Evolutionary conservation across 2,797 vertebrate genomes (phyloP).

Genomic region (Echeneis naucrates): DNA sequence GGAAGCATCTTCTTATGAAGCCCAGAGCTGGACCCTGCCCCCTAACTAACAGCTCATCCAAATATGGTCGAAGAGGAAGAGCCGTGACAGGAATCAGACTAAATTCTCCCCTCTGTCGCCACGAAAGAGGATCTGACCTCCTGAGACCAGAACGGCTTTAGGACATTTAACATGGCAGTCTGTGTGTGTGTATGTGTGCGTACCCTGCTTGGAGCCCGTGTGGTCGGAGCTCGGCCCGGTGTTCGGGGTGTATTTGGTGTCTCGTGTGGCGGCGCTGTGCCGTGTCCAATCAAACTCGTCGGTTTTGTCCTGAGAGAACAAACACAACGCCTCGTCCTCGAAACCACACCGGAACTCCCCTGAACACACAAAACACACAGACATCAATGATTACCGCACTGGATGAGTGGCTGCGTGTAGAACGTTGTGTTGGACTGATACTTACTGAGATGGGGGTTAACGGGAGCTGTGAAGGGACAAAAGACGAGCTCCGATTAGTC

Average conservation of each 20-base stretch:
- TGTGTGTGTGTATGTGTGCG: constrained; percentile 21
- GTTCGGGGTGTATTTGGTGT: constrained; percentile 95
- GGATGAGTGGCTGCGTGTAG: neutral
- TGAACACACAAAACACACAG: constrained; percentile 59
- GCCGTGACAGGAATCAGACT: too few species aligned
- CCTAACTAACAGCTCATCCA: too few species aligned
- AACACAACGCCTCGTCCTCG: constrained; percentile 94
- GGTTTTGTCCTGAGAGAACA: constrained; percentile 93
- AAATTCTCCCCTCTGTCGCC: too few species aligned
- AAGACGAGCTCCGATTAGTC: neutral
- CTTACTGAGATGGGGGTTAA: constrained; percentile 82
- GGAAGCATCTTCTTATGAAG: too few species aligned
- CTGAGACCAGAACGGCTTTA: too few species aligned
- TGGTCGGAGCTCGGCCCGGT: constrained; percentile 93
- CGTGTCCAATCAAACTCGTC: constrained; percentile 97
- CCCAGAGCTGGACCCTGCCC: too few species aligned
- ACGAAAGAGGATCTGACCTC: too few species aligned
- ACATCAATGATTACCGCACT: neutral
- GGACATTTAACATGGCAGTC: too few species aligned
- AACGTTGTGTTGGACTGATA: constrained; percentile 22
- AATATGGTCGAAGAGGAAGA: too few species aligned
- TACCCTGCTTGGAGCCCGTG: constrained; percentile 93
- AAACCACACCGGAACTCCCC: constrained; percentile 97
- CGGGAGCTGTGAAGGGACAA: constrained; percentile 72
- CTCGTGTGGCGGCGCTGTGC: constrained; percentile 92